These are phyloP conservation scores for Calypte anna DNA, from an alignment of 2,113 vertebrate genomes.

Conservation along the genomic window DNA sequence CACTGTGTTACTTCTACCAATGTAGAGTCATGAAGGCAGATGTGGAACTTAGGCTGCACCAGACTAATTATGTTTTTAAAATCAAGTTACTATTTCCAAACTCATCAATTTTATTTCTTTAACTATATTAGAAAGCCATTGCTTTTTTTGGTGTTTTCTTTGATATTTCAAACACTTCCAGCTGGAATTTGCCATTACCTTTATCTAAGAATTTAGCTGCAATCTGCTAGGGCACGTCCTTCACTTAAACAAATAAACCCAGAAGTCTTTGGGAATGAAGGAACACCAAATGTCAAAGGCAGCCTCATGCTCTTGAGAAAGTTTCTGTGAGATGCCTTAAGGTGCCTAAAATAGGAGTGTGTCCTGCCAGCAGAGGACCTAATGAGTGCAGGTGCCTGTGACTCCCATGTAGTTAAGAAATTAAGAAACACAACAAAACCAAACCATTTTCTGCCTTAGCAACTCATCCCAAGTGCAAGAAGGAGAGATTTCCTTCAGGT, in stretches of 20 bases:
- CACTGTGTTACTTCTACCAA: not conserved
- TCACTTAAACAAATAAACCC: slow-evolving; percentile 30
- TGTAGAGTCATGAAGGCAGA: not conserved
- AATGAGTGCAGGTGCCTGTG: not conserved
- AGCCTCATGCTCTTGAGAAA: not conserved
- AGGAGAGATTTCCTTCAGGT: slow-evolving; percentile 53
- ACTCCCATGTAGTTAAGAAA: not conserved
- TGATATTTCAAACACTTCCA: not conserved
- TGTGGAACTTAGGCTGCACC: not conserved
- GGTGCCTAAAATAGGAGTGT: not conserved
- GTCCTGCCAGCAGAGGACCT: not conserved
- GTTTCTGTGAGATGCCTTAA: not conserved
- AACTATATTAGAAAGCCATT: not conserved
- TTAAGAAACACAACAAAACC: not conserved
- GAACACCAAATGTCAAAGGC: not conserved
- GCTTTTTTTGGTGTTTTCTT: not conserved
- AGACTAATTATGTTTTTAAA: not conserved
- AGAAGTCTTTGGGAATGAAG: not conserved
- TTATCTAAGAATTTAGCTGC: not conserved
- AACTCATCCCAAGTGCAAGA: slow-evolving; percentile 19
- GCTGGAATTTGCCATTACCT: slow-evolving; percentile 3
- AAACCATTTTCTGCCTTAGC: not conserved
- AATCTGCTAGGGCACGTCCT: not conserved
- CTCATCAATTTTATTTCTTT: not conserved
- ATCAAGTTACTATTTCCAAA: not conserved